Percentiles rank a stretch among this genome's conserved stretches.
Conservation (phyloP, 1,140 invertebrate genomes). For the Drosophila kohkoa region DNA sequence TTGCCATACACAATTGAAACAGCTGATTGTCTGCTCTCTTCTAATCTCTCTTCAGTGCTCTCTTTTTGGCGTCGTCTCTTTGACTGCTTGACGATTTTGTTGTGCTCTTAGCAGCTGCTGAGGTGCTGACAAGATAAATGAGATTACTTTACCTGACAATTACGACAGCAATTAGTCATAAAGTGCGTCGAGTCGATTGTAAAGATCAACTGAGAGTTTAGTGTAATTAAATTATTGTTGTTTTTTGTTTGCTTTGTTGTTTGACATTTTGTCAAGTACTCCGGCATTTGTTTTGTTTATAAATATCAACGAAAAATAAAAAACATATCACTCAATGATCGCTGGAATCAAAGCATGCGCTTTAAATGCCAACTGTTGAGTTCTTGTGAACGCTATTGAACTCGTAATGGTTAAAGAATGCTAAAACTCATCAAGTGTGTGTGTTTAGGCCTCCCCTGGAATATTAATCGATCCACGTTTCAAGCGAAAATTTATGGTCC, state of each 20-base stretch:
- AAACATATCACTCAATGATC: conserved; percentile 34
- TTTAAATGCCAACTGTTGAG: conserved; percentile 67
- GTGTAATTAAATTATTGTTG: conserved; percentile 59
- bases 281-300: conserved; percentile 66
- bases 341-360: conserved; percentile 62
- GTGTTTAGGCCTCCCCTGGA: conserved; percentile 21
- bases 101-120: conserved; percentile 38
- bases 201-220: conserved; percentile 66
- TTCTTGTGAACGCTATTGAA: conserved; percentile 79
- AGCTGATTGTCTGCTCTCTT: conserved; percentile 40
- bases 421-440: conserved; percentile 29
- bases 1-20: conserved; percentile 28
- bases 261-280: conserved; percentile 55
- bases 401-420: conserved; percentile 67
- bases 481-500: conserved; percentile 30
- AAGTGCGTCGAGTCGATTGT: conserved; percentile 77
- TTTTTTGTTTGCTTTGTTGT: conserved; percentile 38
- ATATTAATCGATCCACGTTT: conserved; percentile 47
- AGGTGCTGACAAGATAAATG: conserved; percentile 52
- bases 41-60: conserved; percentile 10
- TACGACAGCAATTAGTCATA: conserved; percentile 71
- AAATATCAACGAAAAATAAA: conserved; percentile 36
- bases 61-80: conserved; percentile 1
- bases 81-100: not conserved
- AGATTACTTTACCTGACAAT: conserved; percentile 40